A percentile compares a stretch with the other conserved stretches of the same genome.
Evolutionary conservation across 2,113 vertebrate genomes (phyloP).

Genomic region (Cygnus atratus): DNA sequence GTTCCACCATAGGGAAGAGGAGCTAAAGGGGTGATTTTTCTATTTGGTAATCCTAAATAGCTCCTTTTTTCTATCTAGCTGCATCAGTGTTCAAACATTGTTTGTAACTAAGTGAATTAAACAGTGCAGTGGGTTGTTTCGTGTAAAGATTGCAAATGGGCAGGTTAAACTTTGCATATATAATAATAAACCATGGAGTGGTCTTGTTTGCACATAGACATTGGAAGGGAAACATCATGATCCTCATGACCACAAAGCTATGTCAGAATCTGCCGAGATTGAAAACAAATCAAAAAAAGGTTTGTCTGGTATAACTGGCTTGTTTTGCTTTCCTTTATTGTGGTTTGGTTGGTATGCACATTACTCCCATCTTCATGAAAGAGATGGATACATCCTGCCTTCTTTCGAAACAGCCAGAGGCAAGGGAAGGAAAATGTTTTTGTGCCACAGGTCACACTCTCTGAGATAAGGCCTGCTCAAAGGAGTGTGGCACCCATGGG

Average conservation of each 20-base stretch:
- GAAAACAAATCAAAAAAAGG: not conserved
- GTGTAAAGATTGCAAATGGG: not conserved
- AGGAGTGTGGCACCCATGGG: no score
- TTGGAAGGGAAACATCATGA: not conserved
- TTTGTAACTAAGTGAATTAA: not conserved
- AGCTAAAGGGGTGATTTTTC: not conserved
- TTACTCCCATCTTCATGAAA: not conserved
- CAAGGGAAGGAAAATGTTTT: not conserved
- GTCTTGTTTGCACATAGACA: not conserved
- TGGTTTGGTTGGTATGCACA: not conserved
- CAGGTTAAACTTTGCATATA: not conserved
- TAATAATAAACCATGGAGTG: not conserved
- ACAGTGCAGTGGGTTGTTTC: not conserved
- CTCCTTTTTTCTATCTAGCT: not conserved
- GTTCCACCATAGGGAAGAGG: not conserved
- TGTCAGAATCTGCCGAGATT: not conserved
- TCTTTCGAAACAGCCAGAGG: not conserved
- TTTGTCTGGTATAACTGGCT: not conserved
- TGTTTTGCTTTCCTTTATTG: not conserved
- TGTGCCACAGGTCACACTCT: not conserved
- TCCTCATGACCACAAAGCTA: not conserved
- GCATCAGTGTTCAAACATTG: not conserved
- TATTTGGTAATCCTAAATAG: not conserved
- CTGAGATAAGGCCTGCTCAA: no score
- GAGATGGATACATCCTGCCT: not conserved